Base-by-base conservation (phyloP, 2,797 vertebrate genomes). In the Chrosomus eos region DNA sequence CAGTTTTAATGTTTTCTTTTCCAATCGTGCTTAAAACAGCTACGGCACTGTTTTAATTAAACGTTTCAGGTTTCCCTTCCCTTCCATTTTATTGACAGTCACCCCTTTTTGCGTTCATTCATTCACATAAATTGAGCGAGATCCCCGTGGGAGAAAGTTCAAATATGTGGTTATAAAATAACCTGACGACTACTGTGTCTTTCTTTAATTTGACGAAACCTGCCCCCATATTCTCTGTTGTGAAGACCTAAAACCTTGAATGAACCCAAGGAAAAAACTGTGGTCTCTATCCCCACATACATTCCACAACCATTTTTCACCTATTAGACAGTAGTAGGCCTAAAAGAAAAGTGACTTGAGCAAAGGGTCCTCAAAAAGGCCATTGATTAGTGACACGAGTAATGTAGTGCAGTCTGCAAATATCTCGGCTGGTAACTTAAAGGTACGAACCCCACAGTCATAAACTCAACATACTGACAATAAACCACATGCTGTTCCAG, bases 31-130 rank as follows among this genome's bases (percentile, higher is more conserved):
- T 72, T 87, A 55, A 91, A 92, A 95, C 93, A 93, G 92, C 91
- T 62, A 88, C 88, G 87, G 88, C 75, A 92, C 92, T 94, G 93
- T 95, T 93, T 92, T 93, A 93, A 94, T 93, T 92, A 92, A 88
- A 87, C 88, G 90, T 84, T 77, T 89, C 87, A 88, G 87, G 88
- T 86, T 89, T 86, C 90, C 87, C 87, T 84, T 83, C 80, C 45
- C 31, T 19, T 51, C 62, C 71, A 36, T 80, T 87, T 84, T 73
- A 87, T 75, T 79, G 70, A 84, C 53, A 78, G 16, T 33, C 53
- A 62, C 67, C 55, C 73, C 33, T 60, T 67, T 48, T 74, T 40
- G 58, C 58, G 45, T 48, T 79, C 76, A 71, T 86, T 82, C 74
- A 66, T 78, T 86, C 75, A 72, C 75, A 79, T 71, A 68, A 73